Evolutionary conservation across 2,113 vertebrate species (phyloP).

Genomic region (Setophaga coronata): DNA sequence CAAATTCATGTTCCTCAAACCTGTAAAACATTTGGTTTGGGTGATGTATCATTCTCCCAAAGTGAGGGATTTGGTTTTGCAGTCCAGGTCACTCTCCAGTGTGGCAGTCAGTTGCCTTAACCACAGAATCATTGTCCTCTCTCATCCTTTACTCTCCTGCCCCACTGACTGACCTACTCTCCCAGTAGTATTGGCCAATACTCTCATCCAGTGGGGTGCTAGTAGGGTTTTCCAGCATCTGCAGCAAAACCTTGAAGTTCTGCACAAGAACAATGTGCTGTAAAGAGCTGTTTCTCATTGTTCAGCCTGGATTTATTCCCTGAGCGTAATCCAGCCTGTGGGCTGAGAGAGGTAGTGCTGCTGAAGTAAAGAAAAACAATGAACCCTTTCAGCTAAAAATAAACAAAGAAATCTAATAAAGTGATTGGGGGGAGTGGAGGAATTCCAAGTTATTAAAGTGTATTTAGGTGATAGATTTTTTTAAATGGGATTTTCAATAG

Average conservation of each 20-base stretch:
- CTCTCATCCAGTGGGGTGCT: background rate
- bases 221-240: background rate
- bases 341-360: background rate
- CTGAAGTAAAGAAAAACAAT: background rate
- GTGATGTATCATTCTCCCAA: background rate
- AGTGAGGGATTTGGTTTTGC: background rate
- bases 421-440: too few relatives aligned
- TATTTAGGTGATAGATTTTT: background rate
- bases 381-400: background rate
- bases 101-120: background rate
- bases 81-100: background rate
- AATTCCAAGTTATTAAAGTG: background rate
- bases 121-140: background rate
- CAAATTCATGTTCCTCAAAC: background rate
- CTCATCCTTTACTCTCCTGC: background rate
- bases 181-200: rapidly evolving
- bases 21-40: background rate
- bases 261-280: background rate
- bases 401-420: background rate
- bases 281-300: background rate
- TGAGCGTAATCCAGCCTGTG: background rate
- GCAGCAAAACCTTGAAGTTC: background rate
- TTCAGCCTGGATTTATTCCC: background rate
- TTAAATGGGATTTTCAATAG: background rate
- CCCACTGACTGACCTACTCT: background rate